Percentiles rank a stretch among this genome's conserved stretches.
Evolutionary conservation across 2,888 invertebrate species (phyloP).

Genomic region (Megamerina dolium): DNA sequence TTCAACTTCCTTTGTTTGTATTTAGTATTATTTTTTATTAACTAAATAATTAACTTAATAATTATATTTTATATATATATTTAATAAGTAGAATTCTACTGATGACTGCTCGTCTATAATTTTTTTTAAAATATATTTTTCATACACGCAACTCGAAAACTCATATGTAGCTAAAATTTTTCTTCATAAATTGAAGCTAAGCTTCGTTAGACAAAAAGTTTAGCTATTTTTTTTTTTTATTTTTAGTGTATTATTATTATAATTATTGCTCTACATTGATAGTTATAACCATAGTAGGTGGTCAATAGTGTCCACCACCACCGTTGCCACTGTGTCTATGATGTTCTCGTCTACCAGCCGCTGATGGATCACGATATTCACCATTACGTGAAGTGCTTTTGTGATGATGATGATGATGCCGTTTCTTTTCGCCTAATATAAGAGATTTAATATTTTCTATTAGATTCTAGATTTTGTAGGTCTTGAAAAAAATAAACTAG

Average conservation of each 20-base stretch:
- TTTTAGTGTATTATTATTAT: too few species aligned
- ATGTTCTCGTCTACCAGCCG: slow-evolving; percentile 45
- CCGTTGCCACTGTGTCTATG: slow-evolving; percentile 47
- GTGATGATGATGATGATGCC: slow-evolving; percentile 50
- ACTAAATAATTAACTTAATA: slow-evolving; percentile 23
- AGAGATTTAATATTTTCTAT: background rate
- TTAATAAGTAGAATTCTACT: too few species aligned
- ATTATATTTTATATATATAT: too few species aligned
- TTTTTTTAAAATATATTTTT: too few species aligned
- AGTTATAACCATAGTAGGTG: slow-evolving; percentile 49
- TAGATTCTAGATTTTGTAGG: background rate
- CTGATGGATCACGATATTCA: slow-evolving; percentile 47
- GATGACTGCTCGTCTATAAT: slow-evolving; percentile 19
- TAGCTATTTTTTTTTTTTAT: too few species aligned
- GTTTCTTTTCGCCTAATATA: slow-evolving; percentile 45
- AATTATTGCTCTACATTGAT: slow-evolving; percentile 48
- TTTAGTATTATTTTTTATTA: slow-evolving; percentile 18
- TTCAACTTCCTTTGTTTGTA: slow-evolving; percentile 7
- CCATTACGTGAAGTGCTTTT: slow-evolving; percentile 46
- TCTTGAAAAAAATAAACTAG: background rate
- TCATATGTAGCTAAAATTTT: too few species aligned
- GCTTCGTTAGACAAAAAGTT: too few species aligned
- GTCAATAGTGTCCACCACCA: slow-evolving; percentile 51
- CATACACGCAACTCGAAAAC: too few species aligned
- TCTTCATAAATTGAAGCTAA: too few species aligned